phyloP scores from a whole-genome alignment of 2,888 invertebrate species.

The Caenorhabditis sp. region DNA sequence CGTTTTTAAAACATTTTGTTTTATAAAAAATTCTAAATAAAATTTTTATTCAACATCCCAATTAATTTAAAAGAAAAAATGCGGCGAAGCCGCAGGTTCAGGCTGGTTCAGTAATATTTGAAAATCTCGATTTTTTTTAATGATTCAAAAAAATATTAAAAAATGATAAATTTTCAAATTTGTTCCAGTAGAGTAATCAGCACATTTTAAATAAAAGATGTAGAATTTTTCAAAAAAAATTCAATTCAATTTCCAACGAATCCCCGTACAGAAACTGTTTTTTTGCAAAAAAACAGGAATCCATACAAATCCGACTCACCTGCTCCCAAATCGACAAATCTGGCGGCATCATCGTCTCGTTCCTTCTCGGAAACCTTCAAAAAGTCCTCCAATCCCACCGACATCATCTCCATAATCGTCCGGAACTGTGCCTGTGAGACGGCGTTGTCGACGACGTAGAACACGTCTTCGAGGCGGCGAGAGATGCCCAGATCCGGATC shows the following conservation, averaged over 20 bases:
- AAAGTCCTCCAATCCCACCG: slow-evolving; percentile 36
- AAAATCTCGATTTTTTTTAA: too few relatives aligned
- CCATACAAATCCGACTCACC: neutral
- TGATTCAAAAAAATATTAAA: neutral
- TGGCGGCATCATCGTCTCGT: slow-evolving; percentile 32
- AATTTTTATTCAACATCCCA: too few relatives aligned
- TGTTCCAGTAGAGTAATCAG: too few relatives aligned
- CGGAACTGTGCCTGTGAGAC: slow-evolving; percentile 11
- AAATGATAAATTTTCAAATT: neutral
- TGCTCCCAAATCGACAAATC: slow-evolving; percentile 38
- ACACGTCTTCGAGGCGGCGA: slow-evolving; percentile 23
- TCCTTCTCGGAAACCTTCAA: slow-evolving; percentile 44
- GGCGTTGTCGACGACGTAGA: slow-evolving; percentile 27
- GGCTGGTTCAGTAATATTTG: too few relatives aligned
- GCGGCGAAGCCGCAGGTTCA: too few relatives aligned
- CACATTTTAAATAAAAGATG: too few relatives aligned
- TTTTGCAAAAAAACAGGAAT: neutral
- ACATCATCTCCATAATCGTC: slow-evolving; percentile 49
- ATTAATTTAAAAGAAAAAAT: too few relatives aligned
- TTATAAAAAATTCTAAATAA: too few relatives aligned
- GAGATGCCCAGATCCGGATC: slow-evolving; percentile 19
- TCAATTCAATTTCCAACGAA: too few relatives aligned
- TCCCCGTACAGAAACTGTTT: too few relatives aligned
- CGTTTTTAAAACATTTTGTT: too few relatives aligned
- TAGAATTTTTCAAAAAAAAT: too few relatives aligned